phyloP scores from a whole-genome alignment of 2,797 vertebrate genomes.

The Bothrops alternatus region DNA sequence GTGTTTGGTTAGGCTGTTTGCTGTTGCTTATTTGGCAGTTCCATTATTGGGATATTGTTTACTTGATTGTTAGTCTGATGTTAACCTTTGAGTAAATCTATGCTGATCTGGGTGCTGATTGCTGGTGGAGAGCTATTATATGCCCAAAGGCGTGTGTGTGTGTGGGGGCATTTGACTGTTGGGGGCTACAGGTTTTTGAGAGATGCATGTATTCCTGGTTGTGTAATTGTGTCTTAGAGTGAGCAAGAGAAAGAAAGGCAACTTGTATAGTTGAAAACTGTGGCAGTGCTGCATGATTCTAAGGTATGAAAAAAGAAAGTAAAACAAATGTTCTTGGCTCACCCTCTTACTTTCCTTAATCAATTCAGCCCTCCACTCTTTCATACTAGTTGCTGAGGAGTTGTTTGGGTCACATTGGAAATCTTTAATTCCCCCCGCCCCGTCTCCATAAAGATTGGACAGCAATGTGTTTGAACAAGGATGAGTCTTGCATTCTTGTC shows the following conservation, averaged over 20 bases:
- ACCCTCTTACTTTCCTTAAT: not conserved
- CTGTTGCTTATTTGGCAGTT: no score
- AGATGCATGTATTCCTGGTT: not conserved
- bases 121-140: not conserved
- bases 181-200: not conserved
- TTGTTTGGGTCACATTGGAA: not conserved
- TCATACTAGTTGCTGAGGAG: not conserved
- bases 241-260: not conserved
- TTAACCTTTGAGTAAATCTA: no score
- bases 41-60: no score
- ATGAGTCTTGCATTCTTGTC: not conserved
- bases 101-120: no score
- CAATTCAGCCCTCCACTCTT: not conserved
- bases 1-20: no score
- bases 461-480: not conserved
- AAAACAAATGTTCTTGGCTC: not conserved
- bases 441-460: not conserved
- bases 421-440: not conserved
- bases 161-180: not conserved
- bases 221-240: not conserved
- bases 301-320: not conserved
- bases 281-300: not conserved
- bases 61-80: no score
- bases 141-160: not conserved
- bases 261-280: not conserved